Evolutionary conservation across 2,113 vertebrate species (phyloP).

Genomic region (Hippocampus zosterae): DNA sequence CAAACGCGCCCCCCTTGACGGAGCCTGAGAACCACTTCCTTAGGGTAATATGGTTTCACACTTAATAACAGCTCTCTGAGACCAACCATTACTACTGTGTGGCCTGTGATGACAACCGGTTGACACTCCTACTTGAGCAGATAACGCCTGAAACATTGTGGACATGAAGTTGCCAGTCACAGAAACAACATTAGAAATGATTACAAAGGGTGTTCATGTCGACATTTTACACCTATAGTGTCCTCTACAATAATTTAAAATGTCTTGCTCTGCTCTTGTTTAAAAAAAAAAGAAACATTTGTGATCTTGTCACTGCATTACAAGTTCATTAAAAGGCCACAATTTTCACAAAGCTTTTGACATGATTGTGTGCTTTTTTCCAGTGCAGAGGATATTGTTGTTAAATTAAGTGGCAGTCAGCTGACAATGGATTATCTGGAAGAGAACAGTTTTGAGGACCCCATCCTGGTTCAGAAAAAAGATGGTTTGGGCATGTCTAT

Average conservation of each 20-base stretch:
- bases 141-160: no score
- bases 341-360: neutral
- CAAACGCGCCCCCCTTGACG: no score
- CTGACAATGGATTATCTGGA: slow-evolving; percentile 87
- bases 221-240: slow-evolving; percentile 46
- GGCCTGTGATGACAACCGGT: no score
- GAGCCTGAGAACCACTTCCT: no score
- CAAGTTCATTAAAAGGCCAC: neutral
- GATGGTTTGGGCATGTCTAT: slow-evolving; percentile 87
- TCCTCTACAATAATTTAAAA: slow-evolving; percentile 19
- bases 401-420: slow-evolving; percentile 85
- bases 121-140: no score
- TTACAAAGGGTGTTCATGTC: no score
- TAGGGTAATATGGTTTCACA: no score
- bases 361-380: neutral
- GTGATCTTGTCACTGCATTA: neutral
- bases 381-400: slow-evolving; percentile 91
- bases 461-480: slow-evolving; percentile 92
- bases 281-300: neutral
- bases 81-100: no score
- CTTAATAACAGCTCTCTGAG: no score
- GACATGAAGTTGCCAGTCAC: no score
- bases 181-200: no score
- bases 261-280: neutral
- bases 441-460: slow-evolving; percentile 89